phyloP scores from a whole-genome alignment of 2,113 vertebrate genomes.

The Lagopus muta region DNA sequence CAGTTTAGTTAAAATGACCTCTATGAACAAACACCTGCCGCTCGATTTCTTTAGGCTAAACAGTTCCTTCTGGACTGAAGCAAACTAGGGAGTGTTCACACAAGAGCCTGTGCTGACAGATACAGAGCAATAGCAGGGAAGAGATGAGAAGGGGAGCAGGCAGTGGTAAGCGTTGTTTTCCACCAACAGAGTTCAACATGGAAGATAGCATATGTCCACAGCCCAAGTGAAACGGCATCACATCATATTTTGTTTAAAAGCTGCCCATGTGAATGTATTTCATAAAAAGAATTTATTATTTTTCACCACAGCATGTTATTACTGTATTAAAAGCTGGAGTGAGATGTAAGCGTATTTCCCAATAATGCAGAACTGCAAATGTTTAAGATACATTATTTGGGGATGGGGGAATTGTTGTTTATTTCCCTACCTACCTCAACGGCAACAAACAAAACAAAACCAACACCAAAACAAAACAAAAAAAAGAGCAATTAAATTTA shows the following conservation, averaged over 20 bases:
- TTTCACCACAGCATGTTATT: neutral
- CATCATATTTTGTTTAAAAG: neutral
- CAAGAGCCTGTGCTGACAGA: neutral
- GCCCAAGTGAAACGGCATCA: neutral
- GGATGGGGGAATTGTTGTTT: neutral
- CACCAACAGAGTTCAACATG: neutral
- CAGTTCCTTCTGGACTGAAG: neutral
- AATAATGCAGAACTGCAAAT: neutral
- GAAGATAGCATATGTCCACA: neutral
- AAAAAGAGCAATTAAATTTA: neutral
- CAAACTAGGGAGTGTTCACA: neutral
- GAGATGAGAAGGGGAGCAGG: neutral
- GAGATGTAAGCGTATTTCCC: neutral
- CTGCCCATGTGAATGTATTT: neutral
- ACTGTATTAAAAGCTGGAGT: neutral
- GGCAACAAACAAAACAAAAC: neutral
- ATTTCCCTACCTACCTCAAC: neutral
- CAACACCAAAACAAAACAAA: neutral
- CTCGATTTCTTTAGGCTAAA: neutral
- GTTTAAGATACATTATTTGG: neutral
- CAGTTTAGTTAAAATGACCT: neutral
- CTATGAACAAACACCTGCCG: neutral
- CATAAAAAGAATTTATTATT: rapidly evolving
- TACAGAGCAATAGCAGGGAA: neutral
- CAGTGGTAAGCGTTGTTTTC: neutral